phyloP scores from a whole-genome alignment of 2,888 invertebrate genomes.

The Erebia palarica region DNA sequence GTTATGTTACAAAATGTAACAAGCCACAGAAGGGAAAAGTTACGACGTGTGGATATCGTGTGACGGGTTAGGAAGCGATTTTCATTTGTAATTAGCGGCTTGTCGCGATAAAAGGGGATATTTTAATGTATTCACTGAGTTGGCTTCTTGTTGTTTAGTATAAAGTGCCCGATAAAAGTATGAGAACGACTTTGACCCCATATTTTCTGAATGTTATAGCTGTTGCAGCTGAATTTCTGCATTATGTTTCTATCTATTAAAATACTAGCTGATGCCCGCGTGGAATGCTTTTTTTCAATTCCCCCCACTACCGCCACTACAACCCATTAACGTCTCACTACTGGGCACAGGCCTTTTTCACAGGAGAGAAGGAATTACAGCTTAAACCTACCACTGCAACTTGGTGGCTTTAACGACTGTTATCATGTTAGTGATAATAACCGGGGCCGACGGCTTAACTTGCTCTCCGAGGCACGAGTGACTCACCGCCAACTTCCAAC shows the following conservation, averaged over 20 bases:
- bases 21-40: conserved; percentile 29
- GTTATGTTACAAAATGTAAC: conserved; percentile 7
- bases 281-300: too few species aligned
- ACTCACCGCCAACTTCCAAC: too few species aligned
- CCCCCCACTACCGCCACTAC: too few species aligned
- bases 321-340: too few species aligned
- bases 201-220: conserved; percentile 1
- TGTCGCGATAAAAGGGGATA: conserved; percentile 44
- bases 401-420: too few species aligned
- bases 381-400: too few species aligned
- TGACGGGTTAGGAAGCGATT: conserved; percentile 48
- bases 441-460: too few species aligned
- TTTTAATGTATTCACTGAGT: conserved; percentile 39
- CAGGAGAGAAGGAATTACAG: too few species aligned
- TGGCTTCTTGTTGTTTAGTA: conserved; percentile 29
- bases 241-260: not conserved
- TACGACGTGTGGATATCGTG: conserved; percentile 56
- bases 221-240: not conserved
- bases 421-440: too few species aligned
- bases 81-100: conserved; percentile 50
- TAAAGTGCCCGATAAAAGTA: conserved; percentile 22
- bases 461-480: too few species aligned
- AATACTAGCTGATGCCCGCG: not conserved
- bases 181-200: conserved; percentile 17
- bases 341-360: too few species aligned